Evolutionary conservation across 2,888 invertebrate species (phyloP).

Genomic region (Drosophila emarginata): DNA sequence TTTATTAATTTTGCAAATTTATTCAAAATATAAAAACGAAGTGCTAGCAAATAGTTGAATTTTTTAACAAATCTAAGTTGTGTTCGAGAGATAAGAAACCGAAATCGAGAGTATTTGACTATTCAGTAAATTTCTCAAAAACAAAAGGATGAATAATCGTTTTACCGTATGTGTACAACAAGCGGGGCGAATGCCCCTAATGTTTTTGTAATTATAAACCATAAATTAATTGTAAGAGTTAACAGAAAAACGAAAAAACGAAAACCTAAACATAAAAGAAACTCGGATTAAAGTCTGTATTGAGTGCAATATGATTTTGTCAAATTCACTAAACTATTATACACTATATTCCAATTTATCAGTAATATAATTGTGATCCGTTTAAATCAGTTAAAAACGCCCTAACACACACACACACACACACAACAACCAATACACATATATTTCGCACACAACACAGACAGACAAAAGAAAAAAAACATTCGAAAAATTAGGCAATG

Average conservation of each 20-base stretch:
- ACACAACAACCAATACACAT: conserved; percentile 17
- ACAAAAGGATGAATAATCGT: neutral
- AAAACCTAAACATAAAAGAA: conserved; percentile 31
- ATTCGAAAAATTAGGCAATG: conserved; percentile 53
- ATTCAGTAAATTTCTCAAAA: conserved; percentile 5
- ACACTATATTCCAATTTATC: conserved; percentile 15
- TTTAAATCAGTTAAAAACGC: conserved; percentile 17
- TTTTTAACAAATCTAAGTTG: conserved; percentile 52
- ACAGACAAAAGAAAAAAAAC: conserved; percentile 15
- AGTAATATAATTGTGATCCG: conserved; percentile 20
- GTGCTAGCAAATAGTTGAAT: conserved; percentile 55
- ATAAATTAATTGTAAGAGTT: conserved; percentile 57
- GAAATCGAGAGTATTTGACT: conserved; percentile 13
- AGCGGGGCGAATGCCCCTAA: conserved; percentile 35
- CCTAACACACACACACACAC: conserved; percentile 5
- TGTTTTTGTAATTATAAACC: conserved; percentile 65
- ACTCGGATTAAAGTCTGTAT: conserved; percentile 32
- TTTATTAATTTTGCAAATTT: conserved; percentile 30
- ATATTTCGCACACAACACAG: conserved; percentile 19
- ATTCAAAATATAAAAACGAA: conserved; percentile 41
- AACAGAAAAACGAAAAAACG: conserved; percentile 18
- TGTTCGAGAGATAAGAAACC: conserved; percentile 41
- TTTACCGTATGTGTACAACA: conserved; percentile 11
- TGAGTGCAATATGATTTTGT: conserved; percentile 21
- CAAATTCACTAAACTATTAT: conserved; percentile 29